These are phyloP conservation scores for Silurus glanis DNA, from an alignment of 2,113 vertebrate species.

Conservation along the genomic window DNA sequence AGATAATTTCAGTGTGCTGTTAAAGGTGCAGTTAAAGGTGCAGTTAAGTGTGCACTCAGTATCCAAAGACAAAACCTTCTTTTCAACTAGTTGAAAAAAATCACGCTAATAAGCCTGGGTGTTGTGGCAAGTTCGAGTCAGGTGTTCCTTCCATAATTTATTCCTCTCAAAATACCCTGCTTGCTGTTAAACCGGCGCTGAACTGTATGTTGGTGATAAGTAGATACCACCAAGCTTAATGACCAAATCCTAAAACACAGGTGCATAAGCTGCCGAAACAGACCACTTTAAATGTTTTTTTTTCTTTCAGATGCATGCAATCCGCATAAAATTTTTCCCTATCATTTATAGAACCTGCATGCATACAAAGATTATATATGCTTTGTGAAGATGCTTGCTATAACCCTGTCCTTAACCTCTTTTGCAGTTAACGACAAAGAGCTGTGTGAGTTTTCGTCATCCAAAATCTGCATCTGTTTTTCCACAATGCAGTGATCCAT, in stretches of 20 bases:
- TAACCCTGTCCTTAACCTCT: not conserved
- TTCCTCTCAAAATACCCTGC: no score
- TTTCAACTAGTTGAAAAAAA: no score
- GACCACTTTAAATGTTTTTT: not conserved
- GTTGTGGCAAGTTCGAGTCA: no score
- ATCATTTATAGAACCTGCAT: not conserved
- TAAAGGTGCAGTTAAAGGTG: not conserved
- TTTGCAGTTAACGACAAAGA: constrained; percentile 6
- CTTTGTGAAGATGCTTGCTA: not conserved
- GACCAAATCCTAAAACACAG: not conserved
- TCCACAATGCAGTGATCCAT: not conserved
- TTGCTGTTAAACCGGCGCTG: no score
- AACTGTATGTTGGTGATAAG: no score
- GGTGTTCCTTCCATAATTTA: no score
- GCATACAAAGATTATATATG: not conserved
- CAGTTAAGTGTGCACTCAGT: not conserved
- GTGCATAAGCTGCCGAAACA: not conserved
- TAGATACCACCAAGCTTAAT: no score
- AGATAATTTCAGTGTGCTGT: not conserved
- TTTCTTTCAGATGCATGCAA: not conserved
- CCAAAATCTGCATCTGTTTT: not conserved
- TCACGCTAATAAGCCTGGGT: no score
- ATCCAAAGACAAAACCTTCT: no score
- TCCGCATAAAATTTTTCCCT: not conserved
- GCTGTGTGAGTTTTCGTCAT: not conserved